Base-by-base conservation (phyloP, 2,113 vertebrate genomes). In the Chauna torquata region DNA sequence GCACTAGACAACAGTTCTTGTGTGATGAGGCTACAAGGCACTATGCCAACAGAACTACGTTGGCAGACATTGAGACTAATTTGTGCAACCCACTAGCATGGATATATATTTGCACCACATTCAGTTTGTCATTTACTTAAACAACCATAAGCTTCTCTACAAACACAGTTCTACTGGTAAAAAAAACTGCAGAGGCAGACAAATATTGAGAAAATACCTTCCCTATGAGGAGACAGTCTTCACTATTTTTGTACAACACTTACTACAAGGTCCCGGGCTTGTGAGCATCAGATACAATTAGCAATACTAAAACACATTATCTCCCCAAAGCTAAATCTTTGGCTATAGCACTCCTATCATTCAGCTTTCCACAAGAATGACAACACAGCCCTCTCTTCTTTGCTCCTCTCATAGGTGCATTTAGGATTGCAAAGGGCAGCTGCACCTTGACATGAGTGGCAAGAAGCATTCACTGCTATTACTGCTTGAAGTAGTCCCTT, bases 41-140 rank as follows among this genome's bases (percentile, higher is more conserved):
- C 36, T 71, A 44, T 4, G 84, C 93, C 89, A 95, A 68, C 61
- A 79, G 57, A 86, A 79, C 69, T 40, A 59, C 0, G 0, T 2
- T 85, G 74, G 74, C 83, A 96, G 93, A 77, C 59, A 30, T 40
- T 80, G 59, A 96, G 72, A 79, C 34, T 81, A 57, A 82, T 86
- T 92, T 92, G 44, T 49, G 75, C 91, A 91, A 59, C 65, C 52
- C 62, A 68, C 49, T 27, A 87, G 36, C 49, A 90, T 5, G 54
- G 70, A 61, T 54, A 91, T n/a, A 57, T 27, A 86, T 57, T 1
- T 79, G 27, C 84, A 85, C 52, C 61, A n/a, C 47, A 36, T 65
- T 92, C 75, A 86, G 30, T 84, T 88, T 76, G 47, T 85, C 47
- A 84, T 55, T 77, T 87, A 89, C 55, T 84, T 94, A 47, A 95